A percentile compares a stretch with the other conserved stretches of the same genome.
These are phyloP conservation scores for Eretmochelys imbricata DNA, from an alignment of 2,113 vertebrate genomes.

Conservation along the genomic window DNA sequence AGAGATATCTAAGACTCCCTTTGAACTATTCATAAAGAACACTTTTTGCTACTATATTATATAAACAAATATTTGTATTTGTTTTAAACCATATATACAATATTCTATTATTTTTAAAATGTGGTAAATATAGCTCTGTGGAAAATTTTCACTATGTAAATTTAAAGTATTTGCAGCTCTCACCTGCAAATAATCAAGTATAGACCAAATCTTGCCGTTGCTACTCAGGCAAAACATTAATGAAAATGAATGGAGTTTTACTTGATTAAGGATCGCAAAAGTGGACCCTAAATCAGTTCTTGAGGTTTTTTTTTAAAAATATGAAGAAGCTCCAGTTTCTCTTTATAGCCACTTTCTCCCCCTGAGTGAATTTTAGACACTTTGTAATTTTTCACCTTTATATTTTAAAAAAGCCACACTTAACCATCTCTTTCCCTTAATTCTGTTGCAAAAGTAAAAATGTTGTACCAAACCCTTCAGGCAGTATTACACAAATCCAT, in stretches of 20 bases:
- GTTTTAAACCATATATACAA: neutral
- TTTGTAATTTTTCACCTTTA: neutral
- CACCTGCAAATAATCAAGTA: neutral
- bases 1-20: neutral
- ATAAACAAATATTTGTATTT: neutral
- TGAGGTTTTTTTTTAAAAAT: neutral
- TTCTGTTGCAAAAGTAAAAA: neutral
- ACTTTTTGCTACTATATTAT: neutral
- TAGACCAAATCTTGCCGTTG: neutral
- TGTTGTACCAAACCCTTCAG: neutral
- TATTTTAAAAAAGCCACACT: neutral
- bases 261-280: neutral
- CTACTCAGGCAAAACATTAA: neutral
- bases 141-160: neutral
- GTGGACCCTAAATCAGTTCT: neutral
- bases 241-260: neutral
- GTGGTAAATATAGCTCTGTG: neutral
- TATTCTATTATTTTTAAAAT: neutral
- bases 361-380: neutral
- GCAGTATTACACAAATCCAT: rapidly evolving
- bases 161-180: neutral
- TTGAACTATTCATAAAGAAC: neutral
- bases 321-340: neutral
- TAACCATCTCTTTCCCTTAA: rapidly evolving
- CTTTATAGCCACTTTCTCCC: neutral